Percentiles rank a stretch among this genome's conserved stretches.
These are phyloP conservation scores for Macroramphosus scolopax DNA, from an alignment of 2,797 vertebrate species.

Conservation along the genomic window DNA sequence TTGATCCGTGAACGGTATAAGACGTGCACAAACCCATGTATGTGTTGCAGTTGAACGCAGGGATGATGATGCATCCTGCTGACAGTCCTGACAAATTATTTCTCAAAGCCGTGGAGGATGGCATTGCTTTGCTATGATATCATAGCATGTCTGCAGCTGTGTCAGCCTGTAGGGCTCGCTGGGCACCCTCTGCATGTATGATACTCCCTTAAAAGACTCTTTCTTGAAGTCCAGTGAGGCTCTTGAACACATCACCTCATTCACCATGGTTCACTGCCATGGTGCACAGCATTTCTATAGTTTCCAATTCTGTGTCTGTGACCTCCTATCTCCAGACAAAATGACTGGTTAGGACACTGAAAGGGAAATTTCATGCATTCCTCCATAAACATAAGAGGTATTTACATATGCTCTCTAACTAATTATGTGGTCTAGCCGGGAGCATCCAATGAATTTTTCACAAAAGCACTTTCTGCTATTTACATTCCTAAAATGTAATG, in stretches of 20 bases:
- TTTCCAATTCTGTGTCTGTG: constrained; percentile 52
- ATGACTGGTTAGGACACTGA: constrained; percentile 72
- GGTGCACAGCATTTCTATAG: constrained; percentile 51
- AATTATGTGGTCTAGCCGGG: constrained; percentile 71
- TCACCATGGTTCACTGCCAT: constrained; percentile 36
- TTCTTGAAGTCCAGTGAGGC: constrained; percentile 29
- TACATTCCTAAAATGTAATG: constrained; percentile 78
- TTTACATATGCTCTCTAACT: constrained; percentile 79
- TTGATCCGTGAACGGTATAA: too few species aligned
- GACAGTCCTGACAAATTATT: constrained; percentile 36
- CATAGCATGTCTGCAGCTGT: constrained; percentile 23
- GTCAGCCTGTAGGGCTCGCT: not conserved
- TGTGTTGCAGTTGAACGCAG: constrained; percentile 5
- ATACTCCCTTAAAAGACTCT: constrained; percentile 27
- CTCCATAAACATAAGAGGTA: constrained; percentile 73
- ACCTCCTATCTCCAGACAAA: constrained; percentile 73
- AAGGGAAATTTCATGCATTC: constrained; percentile 76
- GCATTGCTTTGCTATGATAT: constrained; percentile 25
- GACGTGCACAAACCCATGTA: too few species aligned
- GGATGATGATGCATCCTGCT: constrained; percentile 25
- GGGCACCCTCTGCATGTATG: constrained; percentile 5
- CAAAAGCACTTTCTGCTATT: constrained; percentile 77
- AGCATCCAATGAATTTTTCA: constrained; percentile 74
- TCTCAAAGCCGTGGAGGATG: too few species aligned
- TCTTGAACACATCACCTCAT: constrained; percentile 43